Percentiles rank a stretch among this genome's conserved stretches.
Evolutionary conservation across 2,113 vertebrate genomes (phyloP).

Genomic region (Charina bottae): DNA sequence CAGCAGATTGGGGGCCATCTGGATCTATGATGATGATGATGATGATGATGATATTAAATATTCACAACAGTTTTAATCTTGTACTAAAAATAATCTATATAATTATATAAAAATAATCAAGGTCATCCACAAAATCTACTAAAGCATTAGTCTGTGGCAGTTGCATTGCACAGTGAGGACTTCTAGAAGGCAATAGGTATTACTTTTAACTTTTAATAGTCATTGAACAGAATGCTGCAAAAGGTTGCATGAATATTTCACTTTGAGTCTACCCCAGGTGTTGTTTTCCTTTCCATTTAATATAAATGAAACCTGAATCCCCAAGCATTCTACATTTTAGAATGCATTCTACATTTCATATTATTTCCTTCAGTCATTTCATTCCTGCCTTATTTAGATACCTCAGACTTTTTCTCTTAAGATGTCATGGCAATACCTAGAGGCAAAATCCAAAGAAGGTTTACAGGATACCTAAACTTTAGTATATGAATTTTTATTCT

Average conservation of each 20-base stretch:
- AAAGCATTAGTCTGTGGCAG: not conserved
- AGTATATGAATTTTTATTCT: not conserved
- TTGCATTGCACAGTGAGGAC: not conserved
- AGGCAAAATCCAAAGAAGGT: slow-evolving; percentile 1
- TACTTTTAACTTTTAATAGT: not conserved
- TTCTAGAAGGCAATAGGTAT: not conserved
- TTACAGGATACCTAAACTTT: not conserved
- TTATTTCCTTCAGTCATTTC: not conserved
- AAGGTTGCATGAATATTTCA: not conserved
- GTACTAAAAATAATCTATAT: not conserved
- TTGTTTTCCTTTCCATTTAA: not conserved
- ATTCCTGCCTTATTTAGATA: not conserved
- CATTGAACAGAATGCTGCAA: not conserved
- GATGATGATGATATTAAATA: not conserved
- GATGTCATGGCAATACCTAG: not conserved
- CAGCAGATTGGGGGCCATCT: too few relatives aligned
- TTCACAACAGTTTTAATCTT: not conserved
- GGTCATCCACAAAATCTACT: not conserved
- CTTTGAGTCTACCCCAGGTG: not conserved
- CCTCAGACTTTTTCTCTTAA: not conserved
- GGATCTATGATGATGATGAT: not conserved
- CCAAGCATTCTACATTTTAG: not conserved
- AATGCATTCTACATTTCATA: not conserved
- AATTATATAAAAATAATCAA: too few relatives aligned
- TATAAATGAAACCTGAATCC: not conserved